Base-by-base conservation (phyloP, 2,888 invertebrate species). In the Mythimna albipuncta region DNA sequence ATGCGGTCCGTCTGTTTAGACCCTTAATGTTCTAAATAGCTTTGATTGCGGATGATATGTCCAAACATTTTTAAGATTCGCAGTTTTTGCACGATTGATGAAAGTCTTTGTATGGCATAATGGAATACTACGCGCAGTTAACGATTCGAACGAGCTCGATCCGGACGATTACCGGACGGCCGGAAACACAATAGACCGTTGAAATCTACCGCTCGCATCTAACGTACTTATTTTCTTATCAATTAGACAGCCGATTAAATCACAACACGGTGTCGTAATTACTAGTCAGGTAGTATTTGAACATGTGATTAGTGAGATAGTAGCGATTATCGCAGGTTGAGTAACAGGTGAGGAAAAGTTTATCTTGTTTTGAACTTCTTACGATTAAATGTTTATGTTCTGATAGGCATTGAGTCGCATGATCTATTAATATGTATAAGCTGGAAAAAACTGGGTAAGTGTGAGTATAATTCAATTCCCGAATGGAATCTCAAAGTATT, bases 191-290 rank as follows among this genome's bases (percentile, higher is more conserved):
- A 68, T 67, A 26, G 68, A 38, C 26, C 21, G 44, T 35, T 35
- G 47, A 41, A 67, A 67, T 66, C 41, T 55, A 16, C 9, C 6
- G 26, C 35, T 35, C 21, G 41, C 11, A 11, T 11, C 44, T 11
- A 3, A 41, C 10, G 35, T 67, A 38, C 19, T 35, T 68, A 19
- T 68, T 50, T 68, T 32, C 50, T 79, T 61, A 77, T 77, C 74
- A 61, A 73, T 68, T 44, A 59, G 47, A 68, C 64, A 64, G 73
- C 6, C 21, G 55, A 64, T 68, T 52, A 54, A 78, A 79, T 77
- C 68, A 59, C 13, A 64, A 74, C 79, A 61, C 16, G 32, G 19
- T 73, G 52, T 58, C 50, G 63, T 54, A 64, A 77, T 72, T 26
- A 47, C 52, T 21, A 38, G 58, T n/a, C 58, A 47, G 75, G n/a